These are phyloP conservation scores for Scaptomyza pallida DNA, from an alignment of 1,140 invertebrate genomes.

Conservation along the genomic window DNA sequence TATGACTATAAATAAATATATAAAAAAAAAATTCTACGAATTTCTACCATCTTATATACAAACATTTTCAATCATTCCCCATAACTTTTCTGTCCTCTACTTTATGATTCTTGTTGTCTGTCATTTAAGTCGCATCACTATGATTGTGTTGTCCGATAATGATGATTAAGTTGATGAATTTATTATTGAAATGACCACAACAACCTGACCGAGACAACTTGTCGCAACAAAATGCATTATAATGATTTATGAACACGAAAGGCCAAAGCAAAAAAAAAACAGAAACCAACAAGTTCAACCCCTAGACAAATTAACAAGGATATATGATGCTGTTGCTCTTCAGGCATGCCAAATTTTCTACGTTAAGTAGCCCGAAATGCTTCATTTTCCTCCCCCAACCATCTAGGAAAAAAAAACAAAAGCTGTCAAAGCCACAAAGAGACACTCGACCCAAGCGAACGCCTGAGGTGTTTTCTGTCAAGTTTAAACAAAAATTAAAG, in stretches of 20 bases:
- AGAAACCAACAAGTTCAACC: conserved; percentile 52
- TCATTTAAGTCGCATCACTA: background rate
- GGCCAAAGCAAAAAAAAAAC: too few species aligned
- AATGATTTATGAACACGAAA: conserved; percentile 69
- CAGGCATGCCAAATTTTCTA: conserved; percentile 49
- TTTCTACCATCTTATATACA: background rate
- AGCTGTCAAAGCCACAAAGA: conserved; percentile 78
- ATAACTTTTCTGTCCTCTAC: background rate
- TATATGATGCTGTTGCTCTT: conserved; percentile 63
- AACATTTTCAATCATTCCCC: background rate
- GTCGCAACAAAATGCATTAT: conserved; percentile 70
- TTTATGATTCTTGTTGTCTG: conserved; percentile 14
- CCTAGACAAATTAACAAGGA: conserved; percentile 74
- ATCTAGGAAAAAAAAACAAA: conserved; percentile 52
- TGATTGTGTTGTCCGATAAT: too few species aligned
- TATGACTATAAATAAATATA: too few species aligned
- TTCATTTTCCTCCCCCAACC: conserved; percentile 8
- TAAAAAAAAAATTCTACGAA: too few species aligned
- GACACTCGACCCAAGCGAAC: conserved; percentile 69
- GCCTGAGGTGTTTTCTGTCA: conserved; percentile 70
- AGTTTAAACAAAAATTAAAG: conserved; percentile 77
- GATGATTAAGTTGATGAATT: conserved; percentile 52
- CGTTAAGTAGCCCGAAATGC: conserved; percentile 56
- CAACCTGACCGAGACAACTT: conserved; percentile 58
- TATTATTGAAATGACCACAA: conserved; percentile 62